Evolutionary conservation across 2,113 vertebrate species (phyloP), one percentile per base, ranked within the genome.

Genomic region (Hyaena hyaena): DNA sequence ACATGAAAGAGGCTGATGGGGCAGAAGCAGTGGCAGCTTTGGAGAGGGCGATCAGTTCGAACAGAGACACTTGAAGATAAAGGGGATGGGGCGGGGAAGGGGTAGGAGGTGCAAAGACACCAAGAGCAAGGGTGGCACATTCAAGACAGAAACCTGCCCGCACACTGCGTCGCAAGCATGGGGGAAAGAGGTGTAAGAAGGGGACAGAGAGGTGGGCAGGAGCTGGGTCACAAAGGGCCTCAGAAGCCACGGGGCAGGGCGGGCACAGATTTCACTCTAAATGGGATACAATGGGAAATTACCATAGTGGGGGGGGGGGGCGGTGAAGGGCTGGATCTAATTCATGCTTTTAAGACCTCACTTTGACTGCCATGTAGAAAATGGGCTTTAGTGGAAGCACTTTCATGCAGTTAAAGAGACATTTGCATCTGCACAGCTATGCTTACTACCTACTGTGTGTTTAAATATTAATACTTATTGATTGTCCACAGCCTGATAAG

Each of bases 401-500:
- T 77, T 79, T 35, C 11, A 21, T 23, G 74, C 24, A 86, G 91
- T 77, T 39, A 63, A 48, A 39, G 53, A 86, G 86, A n/a, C 33
- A 71, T 35, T 76, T 81, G 21, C 35, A 53, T 53, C 89, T 77
- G 77, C 68, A 92, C 28, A 48, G 55, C 31, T 73, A 77, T 4
- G 8, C 58, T 95, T 61, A 89, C 73, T 82, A 50, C 5, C 31
- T 31, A 45, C 7, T 26, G 31, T 16, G 50, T 55, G 33, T 45
- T 96, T 86, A 92, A 96, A 79, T 79, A 92, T 93, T 96, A 93
- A 92, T 50, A 58, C 28, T 31, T 48, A 79, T 39, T 58, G 69
- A 83, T 0, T 87, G 93, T n/a, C 16, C 31, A 74, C 12, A 55
- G 88, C 77, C 88, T 76, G 55, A 87, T 73, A 86, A 73, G 24